Evolutionary conservation across 2,113 vertebrate species (phyloP).

Genomic region (Puntigrus tetrazona): DNA sequence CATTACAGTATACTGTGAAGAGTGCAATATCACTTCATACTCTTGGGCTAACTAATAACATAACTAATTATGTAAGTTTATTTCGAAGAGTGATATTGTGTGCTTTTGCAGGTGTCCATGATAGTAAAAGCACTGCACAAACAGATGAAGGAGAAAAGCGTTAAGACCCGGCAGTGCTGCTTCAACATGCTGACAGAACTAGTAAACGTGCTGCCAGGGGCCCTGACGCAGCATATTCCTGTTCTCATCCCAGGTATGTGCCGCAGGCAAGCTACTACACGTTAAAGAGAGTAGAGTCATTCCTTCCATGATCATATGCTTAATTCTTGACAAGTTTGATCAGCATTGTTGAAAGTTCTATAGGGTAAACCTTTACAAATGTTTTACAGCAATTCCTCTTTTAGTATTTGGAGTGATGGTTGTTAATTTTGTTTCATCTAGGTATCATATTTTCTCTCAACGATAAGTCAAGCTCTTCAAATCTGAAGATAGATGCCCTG

Average conservation of each 20-base stretch:
- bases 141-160: slow-evolving; percentile 99
- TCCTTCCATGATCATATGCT: neutral
- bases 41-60: neutral
- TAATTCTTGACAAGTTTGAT: neutral
- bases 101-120: slow-evolving; percentile 85
- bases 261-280: neutral
- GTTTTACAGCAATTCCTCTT: neutral
- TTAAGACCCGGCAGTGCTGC: slow-evolving; percentile 97
- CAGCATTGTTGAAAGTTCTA: neutral
- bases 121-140: slow-evolving; percentile 98
- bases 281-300: slow-evolving; percentile 15
- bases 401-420: neutral
- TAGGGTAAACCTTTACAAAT: neutral
- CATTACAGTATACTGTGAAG: neutral
- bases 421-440: slow-evolving; percentile 62
- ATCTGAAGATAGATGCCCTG: slow-evolving; percentile 96
- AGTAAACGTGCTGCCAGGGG: slow-evolving; percentile 95
- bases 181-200: slow-evolving; percentile 99
- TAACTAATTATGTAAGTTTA: neutral
- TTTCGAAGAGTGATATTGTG: neutral
- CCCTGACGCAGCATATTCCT: slow-evolving; percentile 92
- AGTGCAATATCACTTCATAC: neutral
- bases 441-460: slow-evolving; percentile 98
- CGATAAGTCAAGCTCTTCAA: slow-evolving; percentile 98
- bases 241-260: slow-evolving; percentile 93